Evolutionary conservation across 2,888 invertebrate genomes (phyloP).

Genomic region (Clivina fossor): DNA sequence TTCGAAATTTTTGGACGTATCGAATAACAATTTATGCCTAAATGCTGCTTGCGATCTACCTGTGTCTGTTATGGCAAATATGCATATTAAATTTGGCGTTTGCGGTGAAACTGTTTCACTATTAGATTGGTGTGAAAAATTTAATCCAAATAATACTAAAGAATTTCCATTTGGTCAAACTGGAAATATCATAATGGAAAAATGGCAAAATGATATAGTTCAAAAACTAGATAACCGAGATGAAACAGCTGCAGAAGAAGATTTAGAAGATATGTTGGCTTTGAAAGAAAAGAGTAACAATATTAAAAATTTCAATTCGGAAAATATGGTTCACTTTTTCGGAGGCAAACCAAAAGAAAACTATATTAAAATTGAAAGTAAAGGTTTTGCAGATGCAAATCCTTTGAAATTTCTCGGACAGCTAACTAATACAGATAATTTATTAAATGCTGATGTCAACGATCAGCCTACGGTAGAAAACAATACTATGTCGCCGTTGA

Average conservation of each 20-base stretch:
- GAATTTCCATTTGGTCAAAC: not conserved
- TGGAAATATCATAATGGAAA: slow-evolving; percentile 2
- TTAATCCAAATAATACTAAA: not conserved
- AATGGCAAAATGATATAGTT: slow-evolving; percentile 12
- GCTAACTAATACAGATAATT: too few relatives aligned
- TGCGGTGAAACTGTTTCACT: slow-evolving; percentile 5
- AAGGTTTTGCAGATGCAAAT: not conserved
- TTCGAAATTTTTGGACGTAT: slow-evolving; percentile 4
- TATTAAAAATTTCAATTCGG: too few relatives aligned
- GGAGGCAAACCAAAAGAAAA: slow-evolving; percentile 3
- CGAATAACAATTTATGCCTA: slow-evolving; percentile 9
- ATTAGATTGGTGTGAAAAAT: slow-evolving; percentile 6
- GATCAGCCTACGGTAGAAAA: not conserved
- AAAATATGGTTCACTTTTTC: not conserved
- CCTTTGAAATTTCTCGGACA: too few relatives aligned
- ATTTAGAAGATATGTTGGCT: slow-evolving; percentile 3
- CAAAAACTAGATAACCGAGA: not conserved
- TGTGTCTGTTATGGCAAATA: slow-evolving; percentile 11
- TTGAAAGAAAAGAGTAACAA: too few relatives aligned
- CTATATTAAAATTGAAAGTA: slow-evolving; percentile 15
- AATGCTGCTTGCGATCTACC: slow-evolving; percentile 7
- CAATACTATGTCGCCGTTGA: not conserved
- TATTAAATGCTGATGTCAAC: slow-evolving; percentile 10
- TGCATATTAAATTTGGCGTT: slow-evolving; percentile 14
- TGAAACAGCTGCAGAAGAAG: not conserved